Conservation (phyloP, 1,140 invertebrate genomes). For the Philotrypesis tridentata region DNA sequence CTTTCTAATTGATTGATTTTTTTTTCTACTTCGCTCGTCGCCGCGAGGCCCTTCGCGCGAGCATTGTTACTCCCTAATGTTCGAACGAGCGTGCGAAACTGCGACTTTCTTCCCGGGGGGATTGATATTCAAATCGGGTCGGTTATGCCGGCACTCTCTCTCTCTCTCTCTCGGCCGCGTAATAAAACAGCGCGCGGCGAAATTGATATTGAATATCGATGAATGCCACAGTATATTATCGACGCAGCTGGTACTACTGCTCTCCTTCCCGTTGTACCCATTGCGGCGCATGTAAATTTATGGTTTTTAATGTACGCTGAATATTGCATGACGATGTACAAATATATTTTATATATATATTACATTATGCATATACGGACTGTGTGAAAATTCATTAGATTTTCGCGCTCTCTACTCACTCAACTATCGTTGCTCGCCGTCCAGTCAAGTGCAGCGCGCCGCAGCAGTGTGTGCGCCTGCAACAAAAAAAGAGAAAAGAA, state of each 20-base stretch:
- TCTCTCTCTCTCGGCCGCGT: neutral
- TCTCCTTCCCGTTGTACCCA: neutral
- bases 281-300: slow-evolving; percentile 8
- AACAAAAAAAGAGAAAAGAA: too few species aligned
- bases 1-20: slow-evolving; percentile 46
- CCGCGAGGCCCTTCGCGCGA: neutral
- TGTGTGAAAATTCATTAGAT: too few species aligned
- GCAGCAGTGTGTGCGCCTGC: too few species aligned
- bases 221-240: slow-evolving; percentile 10
- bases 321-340: slow-evolving; percentile 5
- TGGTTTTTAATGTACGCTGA: slow-evolving; percentile 14
- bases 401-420: too few species aligned
- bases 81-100: slow-evolving; percentile 30
- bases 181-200: slow-evolving; percentile 28
- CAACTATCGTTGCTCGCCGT: too few species aligned
- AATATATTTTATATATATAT: too few species aligned
- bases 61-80: neutral
- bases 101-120: slow-evolving; percentile 12
- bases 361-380: too few species aligned
- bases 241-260: slow-evolving; percentile 13
- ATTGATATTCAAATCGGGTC: slow-evolving; percentile 43
- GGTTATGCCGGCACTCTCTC: neutral
- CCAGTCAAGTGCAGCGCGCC: too few species aligned
- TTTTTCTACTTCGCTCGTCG: neutral
- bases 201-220: slow-evolving; percentile 39